Evolutionary conservation across 2,113 vertebrate species (phyloP).

Genomic region (Engraulis encrasicolus): DNA sequence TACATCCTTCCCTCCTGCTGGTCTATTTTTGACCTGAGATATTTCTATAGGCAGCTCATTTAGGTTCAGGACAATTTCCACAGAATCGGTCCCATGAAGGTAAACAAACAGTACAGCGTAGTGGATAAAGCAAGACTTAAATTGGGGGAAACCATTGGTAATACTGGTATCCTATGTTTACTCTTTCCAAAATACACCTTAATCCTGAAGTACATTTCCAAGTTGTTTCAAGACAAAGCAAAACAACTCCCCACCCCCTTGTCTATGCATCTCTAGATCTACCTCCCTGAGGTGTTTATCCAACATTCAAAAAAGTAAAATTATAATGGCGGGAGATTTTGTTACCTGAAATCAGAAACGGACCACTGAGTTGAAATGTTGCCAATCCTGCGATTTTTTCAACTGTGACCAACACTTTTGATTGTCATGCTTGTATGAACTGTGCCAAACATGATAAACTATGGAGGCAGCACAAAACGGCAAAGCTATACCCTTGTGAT

Average conservation of each 20-base stretch:
- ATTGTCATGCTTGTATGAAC: not conserved
- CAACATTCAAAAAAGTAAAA: too few species aligned
- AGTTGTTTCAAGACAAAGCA: not conserved
- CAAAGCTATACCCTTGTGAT: not conserved
- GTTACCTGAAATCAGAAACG: too few species aligned
- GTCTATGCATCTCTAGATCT: too few species aligned
- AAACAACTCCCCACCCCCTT: too few species aligned
- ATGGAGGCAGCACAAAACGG: not conserved
- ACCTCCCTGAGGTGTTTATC: too few species aligned
- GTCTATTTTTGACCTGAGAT: conserved; percentile 19
- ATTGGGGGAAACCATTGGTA: conserved; percentile 35
- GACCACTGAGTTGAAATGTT: too few species aligned
- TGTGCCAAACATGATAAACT: not conserved
- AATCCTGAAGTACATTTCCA: not conserved
- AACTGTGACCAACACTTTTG: too few species aligned
- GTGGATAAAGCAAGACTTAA: conserved; percentile 18
- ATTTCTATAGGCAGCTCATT: not conserved
- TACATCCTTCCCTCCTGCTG: conserved; percentile 26
- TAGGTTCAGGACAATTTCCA: conserved; percentile 20
- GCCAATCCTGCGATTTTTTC: too few species aligned
- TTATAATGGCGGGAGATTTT: too few species aligned
- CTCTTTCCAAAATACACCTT: not conserved
- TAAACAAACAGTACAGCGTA: conserved; percentile 23
- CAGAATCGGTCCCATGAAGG: conserved; percentile 29
- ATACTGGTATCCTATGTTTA: too few species aligned